phyloP scores from a whole-genome alignment of 1,140 invertebrate species.

The Drosophila sulfurigaster region DNA sequence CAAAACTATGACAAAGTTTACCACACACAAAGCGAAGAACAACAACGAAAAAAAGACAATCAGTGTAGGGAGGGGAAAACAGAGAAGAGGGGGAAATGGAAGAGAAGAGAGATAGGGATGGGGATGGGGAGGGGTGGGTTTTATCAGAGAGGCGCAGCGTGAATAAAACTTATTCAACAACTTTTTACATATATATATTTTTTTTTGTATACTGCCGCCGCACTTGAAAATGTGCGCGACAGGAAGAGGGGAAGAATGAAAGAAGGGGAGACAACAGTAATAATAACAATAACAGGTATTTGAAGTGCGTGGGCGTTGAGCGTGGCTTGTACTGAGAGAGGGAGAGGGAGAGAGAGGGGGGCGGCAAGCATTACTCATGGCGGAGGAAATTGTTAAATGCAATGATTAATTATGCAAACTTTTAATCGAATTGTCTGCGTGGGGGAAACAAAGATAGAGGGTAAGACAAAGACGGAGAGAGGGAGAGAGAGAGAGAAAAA shows the following conservation, averaged over 20 bases:
- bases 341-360: not conserved
- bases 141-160: slow-evolving; percentile 14
- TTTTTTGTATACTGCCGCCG: slow-evolving; percentile 9
- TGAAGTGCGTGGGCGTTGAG: slow-evolving; percentile 28
- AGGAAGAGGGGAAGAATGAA: not conserved
- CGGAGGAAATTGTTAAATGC: slow-evolving; percentile 67
- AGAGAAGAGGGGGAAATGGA: not conserved
- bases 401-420: slow-evolving; percentile 77
- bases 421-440: slow-evolving; percentile 59
- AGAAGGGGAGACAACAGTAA: not conserved
- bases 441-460: not conserved
- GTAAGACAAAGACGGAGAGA: not conserved
- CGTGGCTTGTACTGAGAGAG: not conserved
- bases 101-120: too few relatives aligned
- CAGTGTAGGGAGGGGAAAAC: not conserved
- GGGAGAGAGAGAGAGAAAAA: not conserved
- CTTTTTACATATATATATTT: slow-evolving; percentile 43
- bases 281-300: slow-evolving; percentile 35
- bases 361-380: slow-evolving; percentile 19
- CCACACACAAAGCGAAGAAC: slow-evolving; percentile 33
- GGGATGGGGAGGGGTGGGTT: not conserved
- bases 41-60: not conserved
- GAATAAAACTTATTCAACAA: slow-evolving; percentile 63
- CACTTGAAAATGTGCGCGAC: slow-evolving; percentile 26
- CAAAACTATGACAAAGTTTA: slow-evolving; percentile 56